Evolutionary conservation across 1,140 invertebrate species (phyloP).

Genomic region (Notospermus geniculatus): DNA sequence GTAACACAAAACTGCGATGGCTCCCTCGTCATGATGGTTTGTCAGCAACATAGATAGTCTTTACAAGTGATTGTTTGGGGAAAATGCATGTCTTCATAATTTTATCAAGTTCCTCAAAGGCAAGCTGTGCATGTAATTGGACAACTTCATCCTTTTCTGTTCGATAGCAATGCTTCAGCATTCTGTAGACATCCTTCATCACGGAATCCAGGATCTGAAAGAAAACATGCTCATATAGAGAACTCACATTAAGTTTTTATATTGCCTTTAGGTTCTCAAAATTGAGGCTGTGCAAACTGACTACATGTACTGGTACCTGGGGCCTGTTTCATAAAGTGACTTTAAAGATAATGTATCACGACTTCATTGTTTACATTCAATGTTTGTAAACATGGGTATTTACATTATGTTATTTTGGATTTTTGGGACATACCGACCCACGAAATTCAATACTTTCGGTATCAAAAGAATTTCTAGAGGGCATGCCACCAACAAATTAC

Average conservation of each 20-base stretch:
- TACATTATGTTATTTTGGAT: too few species aligned
- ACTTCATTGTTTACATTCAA: too few species aligned
- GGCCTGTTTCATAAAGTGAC: too few species aligned
- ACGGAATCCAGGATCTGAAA: conserved; percentile 64
- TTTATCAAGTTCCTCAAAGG: conserved; percentile 72
- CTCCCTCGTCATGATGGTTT: too few species aligned
- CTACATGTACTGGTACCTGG: too few species aligned
- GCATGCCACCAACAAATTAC: too few species aligned
- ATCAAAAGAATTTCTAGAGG: too few species aligned
- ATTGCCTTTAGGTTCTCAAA: neutral
- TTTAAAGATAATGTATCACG: too few species aligned
- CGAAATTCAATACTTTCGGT: too few species aligned
- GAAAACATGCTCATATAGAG: conserved; percentile 14
- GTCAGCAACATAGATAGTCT: conserved; percentile 62
- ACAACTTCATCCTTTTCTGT: conserved; percentile 70
- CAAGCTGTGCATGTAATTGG: conserved; percentile 70
- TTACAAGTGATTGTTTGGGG: conserved; percentile 61
- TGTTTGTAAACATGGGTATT: too few species aligned
- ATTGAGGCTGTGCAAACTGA: neutral
- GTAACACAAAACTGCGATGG: too few species aligned
- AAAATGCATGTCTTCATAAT: conserved; percentile 67
- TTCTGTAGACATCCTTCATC: conserved; percentile 68
- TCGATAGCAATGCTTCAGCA: conserved; percentile 66
- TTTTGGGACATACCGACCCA: too few species aligned
- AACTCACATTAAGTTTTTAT: neutral